Evolutionary conservation across 1,140 invertebrate genomes (phyloP).

Genomic region (Plectus sambesii): DNA sequence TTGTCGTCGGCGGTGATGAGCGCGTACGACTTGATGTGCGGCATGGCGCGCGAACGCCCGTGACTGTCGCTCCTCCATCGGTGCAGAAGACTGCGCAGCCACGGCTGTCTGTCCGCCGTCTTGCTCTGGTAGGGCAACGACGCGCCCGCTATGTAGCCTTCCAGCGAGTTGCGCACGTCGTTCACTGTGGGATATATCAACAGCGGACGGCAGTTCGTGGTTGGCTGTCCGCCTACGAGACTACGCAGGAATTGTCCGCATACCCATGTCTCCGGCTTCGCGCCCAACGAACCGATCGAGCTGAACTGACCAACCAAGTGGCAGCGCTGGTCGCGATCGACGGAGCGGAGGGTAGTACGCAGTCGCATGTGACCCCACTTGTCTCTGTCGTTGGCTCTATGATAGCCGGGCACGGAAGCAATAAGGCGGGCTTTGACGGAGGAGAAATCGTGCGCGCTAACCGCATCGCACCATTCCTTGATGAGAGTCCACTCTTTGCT

Average conservation of each 20-base stretch:
- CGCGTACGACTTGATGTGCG: constrained; percentile 83
- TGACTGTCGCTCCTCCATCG: constrained; percentile 67
- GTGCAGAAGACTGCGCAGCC: constrained; percentile 66
- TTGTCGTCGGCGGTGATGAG: constrained; percentile 59
- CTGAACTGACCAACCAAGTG: constrained; percentile 81
- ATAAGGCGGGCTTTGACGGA: too few species aligned
- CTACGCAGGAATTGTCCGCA: constrained; percentile 56
- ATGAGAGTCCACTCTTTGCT: too few species aligned
- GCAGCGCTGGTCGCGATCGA: too few species aligned
- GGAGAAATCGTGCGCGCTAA: too few species aligned
- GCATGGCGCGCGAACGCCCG: constrained; percentile 64
- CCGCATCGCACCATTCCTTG: too few species aligned
- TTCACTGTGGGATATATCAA: constrained; percentile 60
- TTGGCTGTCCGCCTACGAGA: constrained; percentile 22
- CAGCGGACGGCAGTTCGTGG: constrained; percentile 5
- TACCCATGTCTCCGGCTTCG: constrained; percentile 60
- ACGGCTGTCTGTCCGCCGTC: constrained; percentile 70
- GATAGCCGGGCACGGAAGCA: too few species aligned
- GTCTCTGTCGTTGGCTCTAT: too few species aligned
- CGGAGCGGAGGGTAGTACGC: too few species aligned
- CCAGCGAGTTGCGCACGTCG: constrained; percentile 69
- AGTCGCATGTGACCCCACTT: too few species aligned
- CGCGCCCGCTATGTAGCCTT: constrained; percentile 67
- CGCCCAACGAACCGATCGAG: constrained; percentile 73
- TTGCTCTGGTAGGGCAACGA: constrained; percentile 74